A percentile compares a stretch with the other conserved stretches of the same genome.
Evolutionary conservation across 92 coral and sea anemone species (phyloP).

Genomic region (Desmophyllum pertusum): DNA sequence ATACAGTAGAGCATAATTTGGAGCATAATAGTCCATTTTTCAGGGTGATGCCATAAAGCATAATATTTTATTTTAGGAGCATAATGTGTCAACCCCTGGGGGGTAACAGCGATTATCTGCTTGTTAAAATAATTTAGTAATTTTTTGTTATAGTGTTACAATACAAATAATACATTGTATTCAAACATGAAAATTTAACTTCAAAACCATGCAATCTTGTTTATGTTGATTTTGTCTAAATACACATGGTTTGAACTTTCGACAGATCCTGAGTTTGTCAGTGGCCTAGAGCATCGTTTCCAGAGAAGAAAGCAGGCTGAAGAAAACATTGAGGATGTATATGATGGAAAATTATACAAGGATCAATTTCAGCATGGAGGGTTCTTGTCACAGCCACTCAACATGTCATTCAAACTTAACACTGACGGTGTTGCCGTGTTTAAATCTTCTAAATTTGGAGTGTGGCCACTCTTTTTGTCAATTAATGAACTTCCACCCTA

Average conservation of each 20-base stretch:
- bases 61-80: too few species aligned
- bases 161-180: too few species aligned
- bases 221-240: too few species aligned
- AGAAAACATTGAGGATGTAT: constrained; percentile 54
- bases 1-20: too few species aligned
- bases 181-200: too few species aligned
- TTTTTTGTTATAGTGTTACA: too few species aligned
- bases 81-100: too few species aligned
- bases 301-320: constrained; percentile 25
- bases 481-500: constrained; percentile 57
- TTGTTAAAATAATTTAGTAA: too few species aligned
- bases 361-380: constrained; percentile 40
- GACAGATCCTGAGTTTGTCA: constrained; percentile 35
- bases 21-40: too few species aligned
- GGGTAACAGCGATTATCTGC: too few species aligned
- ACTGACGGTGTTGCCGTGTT: constrained; percentile 56
- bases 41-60: too few species aligned
- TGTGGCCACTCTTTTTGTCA: constrained; percentile 61
- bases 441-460: constrained; percentile 50
- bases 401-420: constrained; percentile 58
- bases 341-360: constrained; percentile 49
- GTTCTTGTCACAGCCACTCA: constrained; percentile 35
- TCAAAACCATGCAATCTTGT: too few species aligned
- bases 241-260: background rate
- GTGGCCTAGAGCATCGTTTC: constrained; percentile 32